phyloP scores from a whole-genome alignment of 2,113 vertebrate genomes.

The Crotalus tigris region DNA sequence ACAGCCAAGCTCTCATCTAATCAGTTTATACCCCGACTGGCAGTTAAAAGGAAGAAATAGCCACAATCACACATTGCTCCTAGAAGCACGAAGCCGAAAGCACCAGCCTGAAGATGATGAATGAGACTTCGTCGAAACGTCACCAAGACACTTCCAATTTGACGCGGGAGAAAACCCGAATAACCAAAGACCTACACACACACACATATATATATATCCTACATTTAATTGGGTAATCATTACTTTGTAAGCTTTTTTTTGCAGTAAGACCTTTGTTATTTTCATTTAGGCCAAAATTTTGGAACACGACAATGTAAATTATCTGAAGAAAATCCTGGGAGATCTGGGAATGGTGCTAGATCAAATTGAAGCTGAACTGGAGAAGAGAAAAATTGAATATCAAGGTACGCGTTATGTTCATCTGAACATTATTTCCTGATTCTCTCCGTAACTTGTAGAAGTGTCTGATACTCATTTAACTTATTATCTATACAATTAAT shows the following conservation, averaged over 20 bases:
- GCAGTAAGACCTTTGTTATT: not conserved
- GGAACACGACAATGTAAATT: constrained; percentile 95
- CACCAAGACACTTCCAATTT: too few relatives aligned
- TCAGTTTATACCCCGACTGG: too few relatives aligned
- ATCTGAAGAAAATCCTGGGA: constrained; percentile 94
- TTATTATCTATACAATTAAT: not conserved
- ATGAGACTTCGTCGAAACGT: too few relatives aligned
- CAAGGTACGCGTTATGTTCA: constrained; percentile 75
- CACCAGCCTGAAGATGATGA: too few relatives aligned
- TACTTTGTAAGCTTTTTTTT: not conserved
- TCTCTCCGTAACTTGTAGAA: not conserved
- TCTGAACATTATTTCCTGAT: not conserved
- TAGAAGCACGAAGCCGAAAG: too few relatives aligned
- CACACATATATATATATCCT: too few relatives aligned
- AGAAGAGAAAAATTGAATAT: constrained; percentile 95
- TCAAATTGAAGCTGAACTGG: constrained; percentile 94
- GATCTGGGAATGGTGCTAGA: constrained; percentile 95
- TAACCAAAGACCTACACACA: too few relatives aligned
- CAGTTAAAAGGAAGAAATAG: too few relatives aligned
- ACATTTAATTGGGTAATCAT: not conserved
- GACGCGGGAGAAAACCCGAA: too few relatives aligned
- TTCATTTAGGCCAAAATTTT: constrained; percentile 88
- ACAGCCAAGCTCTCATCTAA: too few relatives aligned
- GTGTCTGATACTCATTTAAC: not conserved
- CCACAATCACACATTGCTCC: too few relatives aligned